Evolutionary conservation across 2,113 vertebrate species (phyloP).

Genomic region (Crotalus tigris): DNA sequence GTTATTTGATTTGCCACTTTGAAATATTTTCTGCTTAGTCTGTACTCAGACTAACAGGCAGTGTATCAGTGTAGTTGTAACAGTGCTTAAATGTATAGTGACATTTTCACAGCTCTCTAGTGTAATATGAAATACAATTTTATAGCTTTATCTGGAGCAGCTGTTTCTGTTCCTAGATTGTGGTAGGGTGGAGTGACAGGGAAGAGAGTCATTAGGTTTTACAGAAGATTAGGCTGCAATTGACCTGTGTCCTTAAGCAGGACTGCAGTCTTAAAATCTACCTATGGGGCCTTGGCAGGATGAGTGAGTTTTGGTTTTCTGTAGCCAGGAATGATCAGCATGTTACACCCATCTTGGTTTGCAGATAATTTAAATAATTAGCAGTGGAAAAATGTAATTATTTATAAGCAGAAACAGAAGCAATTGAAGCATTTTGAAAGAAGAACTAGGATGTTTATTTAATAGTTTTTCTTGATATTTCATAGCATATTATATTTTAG

Average conservation of each 20-base stretch:
- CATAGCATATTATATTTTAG: background rate
- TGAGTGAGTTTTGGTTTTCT: background rate
- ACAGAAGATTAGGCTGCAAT: constrained; percentile 38
- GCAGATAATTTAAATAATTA: background rate
- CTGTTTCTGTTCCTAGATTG: constrained; percentile 44
- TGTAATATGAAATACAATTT: constrained; percentile 30
- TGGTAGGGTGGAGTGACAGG: background rate
- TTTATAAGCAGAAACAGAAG: background rate
- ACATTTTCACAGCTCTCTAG: constrained; percentile 30
- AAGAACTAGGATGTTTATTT: background rate
- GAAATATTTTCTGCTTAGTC: constrained; percentile 10
- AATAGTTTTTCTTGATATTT: background rate
- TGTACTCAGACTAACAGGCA: background rate
- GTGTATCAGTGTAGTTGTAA: constrained; percentile 26
- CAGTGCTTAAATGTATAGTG: constrained; percentile 1
- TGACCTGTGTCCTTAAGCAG: constrained; percentile 16
- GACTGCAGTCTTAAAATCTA: background rate
- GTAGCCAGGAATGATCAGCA: background rate
- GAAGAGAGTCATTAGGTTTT: constrained; percentile 25
- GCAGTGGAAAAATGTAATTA: background rate
- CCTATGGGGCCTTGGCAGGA: background rate
- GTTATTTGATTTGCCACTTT: background rate
- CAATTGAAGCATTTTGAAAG: background rate
- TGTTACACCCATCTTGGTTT: background rate
- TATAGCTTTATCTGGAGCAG: constrained; percentile 53